Base-by-base conservation (phyloP, 2,797 vertebrate genomes). In the Cryptoblepharus egeriae region DNA sequence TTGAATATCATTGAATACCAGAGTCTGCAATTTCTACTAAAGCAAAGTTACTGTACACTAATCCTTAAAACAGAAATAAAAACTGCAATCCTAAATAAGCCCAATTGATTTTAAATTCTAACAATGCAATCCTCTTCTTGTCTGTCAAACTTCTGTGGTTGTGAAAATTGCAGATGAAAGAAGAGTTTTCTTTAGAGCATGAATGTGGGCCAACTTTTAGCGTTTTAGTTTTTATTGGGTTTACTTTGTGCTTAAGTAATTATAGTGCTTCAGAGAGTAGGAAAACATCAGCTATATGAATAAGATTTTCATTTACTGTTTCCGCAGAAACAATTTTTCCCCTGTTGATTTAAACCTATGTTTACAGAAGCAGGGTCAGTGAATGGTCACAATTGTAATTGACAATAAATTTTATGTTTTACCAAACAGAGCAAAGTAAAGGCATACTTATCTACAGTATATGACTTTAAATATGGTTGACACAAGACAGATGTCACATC, bases 341-440 rank as follows among this genome's bases (percentile, higher is more conserved):
- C 84, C 45, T 45, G 9, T 82, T 75, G 65, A 82, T 73, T 81
- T 75, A 75, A 77, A 89, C 35, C 65, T 85, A 2, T 86, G 24
- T 90, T 93, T 93, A 81, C 58, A 86, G 58, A 85, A 39, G 60
- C 81, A 79, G 79, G 68, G 68, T 90, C 70, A 86, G 4, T 26
- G 8, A 22, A 11, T 86, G 83, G 65, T 90, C 57, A 63, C 39
- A 78, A 65, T 70, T 84, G 42, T 68, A 88, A 84, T 75, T 81
- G 45, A 61, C 69, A 75, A 76, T 69, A 69, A 87, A 11, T 22
- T 26, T 24, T n/a, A 13, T 37, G 79, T 78, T 68, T 57, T n/a
- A 8, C 35, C 65, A 35, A 80, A 58, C 42, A 77, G 32, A 81
- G 82, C 69, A 52, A 87, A 86, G 63, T 49, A 0, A 7, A 57